A percentile compares a stretch with the other conserved stretches of the same genome.
Evolutionary conservation across 2,888 invertebrate genomes (phyloP).

Genomic region (Morinoia aosen): DNA sequence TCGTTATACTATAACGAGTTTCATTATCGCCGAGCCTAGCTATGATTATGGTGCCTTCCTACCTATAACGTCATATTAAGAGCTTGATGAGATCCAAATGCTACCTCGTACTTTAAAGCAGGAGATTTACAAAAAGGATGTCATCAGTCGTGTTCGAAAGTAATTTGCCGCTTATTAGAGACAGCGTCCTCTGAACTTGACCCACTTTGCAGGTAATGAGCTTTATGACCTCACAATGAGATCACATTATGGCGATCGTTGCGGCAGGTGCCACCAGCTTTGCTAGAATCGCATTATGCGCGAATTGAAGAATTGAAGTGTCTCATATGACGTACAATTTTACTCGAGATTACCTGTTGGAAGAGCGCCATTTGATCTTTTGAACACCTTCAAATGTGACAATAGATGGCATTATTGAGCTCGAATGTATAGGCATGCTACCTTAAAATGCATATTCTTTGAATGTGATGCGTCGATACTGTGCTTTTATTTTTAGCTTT

Average conservation of each 20-base stretch:
- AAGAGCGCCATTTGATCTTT: background rate
- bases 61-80: background rate
- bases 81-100: background rate
- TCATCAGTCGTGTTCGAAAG: background rate
- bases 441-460: background rate
- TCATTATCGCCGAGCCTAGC: background rate
- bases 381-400: background rate
- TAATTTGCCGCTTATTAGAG: background rate
- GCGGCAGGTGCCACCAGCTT: background rate
- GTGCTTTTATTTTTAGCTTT: background rate
- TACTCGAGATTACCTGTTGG: background rate
- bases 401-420: background rate
- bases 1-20: no score
- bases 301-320: background rate
- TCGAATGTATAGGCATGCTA: background rate
- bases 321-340: background rate
- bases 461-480: background rate
- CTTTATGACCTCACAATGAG: background rate
- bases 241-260: background rate
- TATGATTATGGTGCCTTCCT: background rate
- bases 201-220: background rate
- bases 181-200: background rate
- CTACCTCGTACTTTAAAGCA: background rate
- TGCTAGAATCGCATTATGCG: background rate
- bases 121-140: background rate